A percentile compares a stretch with the other conserved stretches of the same genome.
These are phyloP conservation scores for Desmodus rotundus DNA, from an alignment of 2,113 vertebrate genomes.

Conservation along the genomic window DNA sequence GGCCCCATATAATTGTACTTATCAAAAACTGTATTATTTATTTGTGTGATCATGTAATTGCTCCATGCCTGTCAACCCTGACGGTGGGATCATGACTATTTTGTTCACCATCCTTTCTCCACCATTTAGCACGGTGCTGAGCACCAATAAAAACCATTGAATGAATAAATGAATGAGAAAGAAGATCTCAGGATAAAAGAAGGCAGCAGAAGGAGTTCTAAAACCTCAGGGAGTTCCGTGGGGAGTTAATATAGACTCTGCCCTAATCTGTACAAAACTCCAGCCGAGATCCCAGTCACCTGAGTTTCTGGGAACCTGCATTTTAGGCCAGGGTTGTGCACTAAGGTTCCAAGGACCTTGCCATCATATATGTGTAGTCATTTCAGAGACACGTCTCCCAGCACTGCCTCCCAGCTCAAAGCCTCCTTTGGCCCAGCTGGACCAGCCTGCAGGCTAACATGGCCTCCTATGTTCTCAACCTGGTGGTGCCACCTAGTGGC, in stretches of 20 bases:
- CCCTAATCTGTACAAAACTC: not conserved
- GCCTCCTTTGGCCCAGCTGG: not conserved
- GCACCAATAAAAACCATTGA: not conserved
- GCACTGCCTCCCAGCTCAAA: not conserved
- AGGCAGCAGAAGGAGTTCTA: not conserved
- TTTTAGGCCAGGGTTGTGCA: not conserved
- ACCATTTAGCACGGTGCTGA: not conserved
- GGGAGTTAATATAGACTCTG: not conserved
- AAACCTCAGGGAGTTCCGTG: not conserved
- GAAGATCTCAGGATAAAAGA: conserved; percentile 1
- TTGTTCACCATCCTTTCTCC: conserved; percentile 23
- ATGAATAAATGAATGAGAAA: conserved; percentile 13
- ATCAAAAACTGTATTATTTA: conserved; percentile 11
- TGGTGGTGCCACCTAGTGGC: conserved; percentile 25
- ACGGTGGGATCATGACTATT: not conserved
- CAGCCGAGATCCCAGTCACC: not conserved
- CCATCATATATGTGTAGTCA: not conserved
- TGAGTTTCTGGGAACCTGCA: conserved; percentile 6
- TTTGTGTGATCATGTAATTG: not conserved
- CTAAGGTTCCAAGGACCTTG: not conserved
- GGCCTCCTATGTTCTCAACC: conserved; percentile 1
- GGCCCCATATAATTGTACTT: conserved; percentile 3
- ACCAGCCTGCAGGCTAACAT: not conserved
- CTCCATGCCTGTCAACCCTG: not conserved
- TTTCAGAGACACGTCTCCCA: not conserved